Evolutionary conservation across 1,140 invertebrate species (phyloP).

Genomic region (Arion vulgaris): DNA sequence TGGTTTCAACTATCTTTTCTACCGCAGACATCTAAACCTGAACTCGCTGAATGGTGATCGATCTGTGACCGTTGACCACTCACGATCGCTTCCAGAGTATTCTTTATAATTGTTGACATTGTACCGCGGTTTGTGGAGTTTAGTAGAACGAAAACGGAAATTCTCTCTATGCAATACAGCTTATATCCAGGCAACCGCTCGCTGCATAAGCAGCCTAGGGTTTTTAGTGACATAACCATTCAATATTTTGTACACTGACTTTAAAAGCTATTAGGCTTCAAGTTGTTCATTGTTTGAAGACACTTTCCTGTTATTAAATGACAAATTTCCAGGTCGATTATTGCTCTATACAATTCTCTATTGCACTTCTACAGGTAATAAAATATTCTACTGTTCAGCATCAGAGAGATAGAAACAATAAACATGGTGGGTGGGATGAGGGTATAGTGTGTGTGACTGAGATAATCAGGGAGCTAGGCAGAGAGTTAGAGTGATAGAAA

Average conservation of each 20-base stretch:
- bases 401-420: no score
- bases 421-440: no score
- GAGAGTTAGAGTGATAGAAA: no score
- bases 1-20: background rate
- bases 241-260: background rate
- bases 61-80: background rate
- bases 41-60: background rate
- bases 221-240: background rate
- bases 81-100: background rate
- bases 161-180: background rate
- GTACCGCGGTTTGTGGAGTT: background rate
- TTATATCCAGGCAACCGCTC: background rate
- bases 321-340: background rate
- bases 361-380: no score
- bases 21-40: background rate
- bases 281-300: background rate
- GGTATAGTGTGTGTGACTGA: no score
- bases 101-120: conserved; percentile 10
- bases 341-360: no score
- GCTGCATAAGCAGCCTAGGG: background rate
- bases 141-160: background rate
- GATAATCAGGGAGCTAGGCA: no score
- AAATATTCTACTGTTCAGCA: no score
- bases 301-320: background rate
- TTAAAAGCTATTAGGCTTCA: background rate